Evolutionary conservation across 1,140 invertebrate species (phyloP).

Genomic region (Cotesia glomerata): DNA sequence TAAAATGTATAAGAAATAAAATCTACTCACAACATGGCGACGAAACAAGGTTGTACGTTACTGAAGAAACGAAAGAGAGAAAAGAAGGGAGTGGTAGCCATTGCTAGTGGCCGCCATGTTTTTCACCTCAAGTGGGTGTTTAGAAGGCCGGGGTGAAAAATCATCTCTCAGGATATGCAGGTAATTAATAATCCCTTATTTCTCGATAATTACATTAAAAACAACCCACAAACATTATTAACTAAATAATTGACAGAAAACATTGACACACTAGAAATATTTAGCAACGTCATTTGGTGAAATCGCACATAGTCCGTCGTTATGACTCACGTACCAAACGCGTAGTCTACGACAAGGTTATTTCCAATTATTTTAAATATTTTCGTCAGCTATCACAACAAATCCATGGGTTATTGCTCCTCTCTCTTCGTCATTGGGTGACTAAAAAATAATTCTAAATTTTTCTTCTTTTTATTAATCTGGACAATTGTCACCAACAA

Average conservation of each 20-base stretch:
- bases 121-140: conserved; percentile 63
- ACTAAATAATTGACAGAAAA: background rate
- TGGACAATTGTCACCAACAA: background rate
- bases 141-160: conserved; percentile 62
- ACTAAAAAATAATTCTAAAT: no score
- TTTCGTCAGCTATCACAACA: background rate
- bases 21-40: no score
- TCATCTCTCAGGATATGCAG: conserved; percentile 64
- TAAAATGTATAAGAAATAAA: no score
- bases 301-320: conserved; percentile 24
- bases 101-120: conserved; percentile 61
- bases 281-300: conserved; percentile 50
- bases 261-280: conserved; percentile 23
- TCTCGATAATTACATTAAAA: background rate
- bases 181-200: conserved; percentile 37
- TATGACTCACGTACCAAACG: conserved; percentile 49
- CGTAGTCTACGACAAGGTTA: conserved; percentile 50
- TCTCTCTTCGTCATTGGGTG: no score
- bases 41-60: background rate
- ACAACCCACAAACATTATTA: background rate
- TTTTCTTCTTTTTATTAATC: no score
- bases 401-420: background rate
- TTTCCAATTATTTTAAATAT: conserved; percentile 38
- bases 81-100: conserved; percentile 44
- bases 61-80: background rate